Percentiles rank a stretch among this genome's conserved stretches.
phyloP scores from a whole-genome alignment of 2,888 invertebrate genomes.

The Prosopocoilus inquinatus region DNA sequence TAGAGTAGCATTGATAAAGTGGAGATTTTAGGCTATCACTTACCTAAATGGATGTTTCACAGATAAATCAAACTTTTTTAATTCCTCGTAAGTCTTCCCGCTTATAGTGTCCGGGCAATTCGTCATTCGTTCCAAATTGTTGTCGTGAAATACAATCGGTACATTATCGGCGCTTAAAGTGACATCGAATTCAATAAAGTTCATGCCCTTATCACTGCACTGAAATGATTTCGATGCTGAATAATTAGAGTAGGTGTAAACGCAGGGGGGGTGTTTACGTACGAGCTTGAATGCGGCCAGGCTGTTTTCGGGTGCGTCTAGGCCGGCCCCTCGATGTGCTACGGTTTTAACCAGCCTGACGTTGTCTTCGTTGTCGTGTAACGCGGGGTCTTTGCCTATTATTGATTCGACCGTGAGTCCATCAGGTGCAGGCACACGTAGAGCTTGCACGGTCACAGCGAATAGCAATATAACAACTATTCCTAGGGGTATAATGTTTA shows the following conservation, averaged over 20 bases:
- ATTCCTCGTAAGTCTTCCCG: conserved; percentile 61
- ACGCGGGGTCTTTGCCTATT: conserved; percentile 53
- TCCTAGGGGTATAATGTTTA: conserved; percentile 40
- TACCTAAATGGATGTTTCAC: conserved; percentile 69
- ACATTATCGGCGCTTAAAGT: conserved; percentile 70
- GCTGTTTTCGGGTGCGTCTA: conserved; percentile 81
- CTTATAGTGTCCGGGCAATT: conserved; percentile 55
- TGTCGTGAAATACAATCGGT: conserved; percentile 75
- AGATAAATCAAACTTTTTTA: conserved; percentile 65
- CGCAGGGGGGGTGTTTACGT: conserved; percentile 26
- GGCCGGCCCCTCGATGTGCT: conserved; percentile 72
- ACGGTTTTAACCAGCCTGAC: conserved; percentile 58
- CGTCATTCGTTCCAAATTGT: conserved; percentile 65
- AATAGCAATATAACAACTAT: conserved; percentile 36
- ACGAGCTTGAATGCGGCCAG: conserved; percentile 70
- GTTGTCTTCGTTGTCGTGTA: conserved; percentile 49
- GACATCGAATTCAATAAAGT: conserved; percentile 76
- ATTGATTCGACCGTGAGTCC: conserved; percentile 53
- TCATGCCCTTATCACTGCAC: conserved; percentile 71
- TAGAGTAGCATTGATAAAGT: background rate
- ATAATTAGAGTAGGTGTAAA: background rate
- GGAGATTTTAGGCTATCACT: conserved; percentile 27
- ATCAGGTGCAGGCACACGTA: conserved; percentile 52
- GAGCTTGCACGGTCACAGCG: conserved; percentile 50
- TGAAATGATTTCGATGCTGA: conserved; percentile 43